Conservation (phyloP, 2,888 invertebrate species). For the Elmis aenea region DNA sequence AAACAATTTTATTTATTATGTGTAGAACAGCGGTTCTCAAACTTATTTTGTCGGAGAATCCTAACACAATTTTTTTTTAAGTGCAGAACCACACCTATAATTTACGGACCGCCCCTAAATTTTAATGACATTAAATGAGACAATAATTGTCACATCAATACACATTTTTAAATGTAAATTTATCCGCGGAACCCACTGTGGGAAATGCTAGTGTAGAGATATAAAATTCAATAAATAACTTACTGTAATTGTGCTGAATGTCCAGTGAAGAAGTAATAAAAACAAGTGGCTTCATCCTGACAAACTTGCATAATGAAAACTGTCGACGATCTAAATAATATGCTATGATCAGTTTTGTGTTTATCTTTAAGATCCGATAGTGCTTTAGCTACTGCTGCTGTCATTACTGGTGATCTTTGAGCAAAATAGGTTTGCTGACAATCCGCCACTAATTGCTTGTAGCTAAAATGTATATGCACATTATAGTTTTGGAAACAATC, state of each 20-base stretch:
- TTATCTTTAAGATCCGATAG: slow-evolving; percentile 60
- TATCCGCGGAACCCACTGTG: too few relatives aligned
- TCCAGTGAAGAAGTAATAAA: slow-evolving; percentile 81
- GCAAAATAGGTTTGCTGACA: slow-evolving; percentile 78
- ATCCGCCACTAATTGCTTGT: slow-evolving; percentile 68
- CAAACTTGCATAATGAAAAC: slow-evolving; percentile 89
- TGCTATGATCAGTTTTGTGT: slow-evolving; percentile 72
- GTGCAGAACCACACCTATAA: too few relatives aligned
- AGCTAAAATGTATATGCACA: slow-evolving; percentile 45
- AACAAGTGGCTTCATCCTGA: slow-evolving; percentile 90
- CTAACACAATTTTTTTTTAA: too few relatives aligned
- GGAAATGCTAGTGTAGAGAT: too few relatives aligned
- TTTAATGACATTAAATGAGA: too few relatives aligned
- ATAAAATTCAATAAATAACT: too few relatives aligned
- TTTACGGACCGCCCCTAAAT: too few relatives aligned
- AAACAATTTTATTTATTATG: too few relatives aligned
- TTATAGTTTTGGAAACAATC: not conserved
- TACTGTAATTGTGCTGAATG: slow-evolving; percentile 62
- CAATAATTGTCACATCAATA: too few relatives aligned
- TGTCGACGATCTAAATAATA: slow-evolving; percentile 80
- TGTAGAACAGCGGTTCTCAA: too few relatives aligned
- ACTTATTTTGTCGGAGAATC: too few relatives aligned
- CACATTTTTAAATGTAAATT: too few relatives aligned
- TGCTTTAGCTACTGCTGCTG: slow-evolving; percentile 65
- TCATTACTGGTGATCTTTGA: slow-evolving; percentile 62